Evolutionary conservation across 2,113 vertebrate genomes (phyloP).

Genomic region (Ondatra zibethicus): DNA sequence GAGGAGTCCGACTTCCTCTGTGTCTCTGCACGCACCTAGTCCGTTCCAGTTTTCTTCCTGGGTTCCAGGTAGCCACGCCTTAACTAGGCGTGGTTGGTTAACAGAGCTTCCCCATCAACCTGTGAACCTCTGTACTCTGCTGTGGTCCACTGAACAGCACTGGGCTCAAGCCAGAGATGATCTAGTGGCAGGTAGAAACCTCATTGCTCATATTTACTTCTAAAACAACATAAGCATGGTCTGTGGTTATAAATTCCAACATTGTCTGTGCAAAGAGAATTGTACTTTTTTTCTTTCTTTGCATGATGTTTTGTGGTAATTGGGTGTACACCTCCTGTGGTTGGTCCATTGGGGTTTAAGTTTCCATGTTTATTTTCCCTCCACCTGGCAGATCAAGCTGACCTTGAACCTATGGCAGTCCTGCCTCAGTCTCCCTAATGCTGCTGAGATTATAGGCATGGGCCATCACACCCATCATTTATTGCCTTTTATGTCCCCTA

Average conservation of each 20-base stretch:
- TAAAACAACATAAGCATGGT: neutral
- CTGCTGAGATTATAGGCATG: neutral
- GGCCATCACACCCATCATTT: too few species aligned
- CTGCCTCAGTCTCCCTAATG: neutral
- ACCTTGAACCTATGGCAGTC: neutral
- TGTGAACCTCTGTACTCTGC: neutral
- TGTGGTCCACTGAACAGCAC: neutral
- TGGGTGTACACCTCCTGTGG: rapidly evolving
- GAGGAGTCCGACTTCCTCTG: too few species aligned
- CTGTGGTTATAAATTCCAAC: neutral
- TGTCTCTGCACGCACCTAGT: too few species aligned
- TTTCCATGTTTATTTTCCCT: constrained; percentile 1
- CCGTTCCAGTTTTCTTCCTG: too few species aligned
- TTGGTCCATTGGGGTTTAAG: constrained; percentile 2
- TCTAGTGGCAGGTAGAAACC: neutral
- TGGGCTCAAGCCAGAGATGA: neutral
- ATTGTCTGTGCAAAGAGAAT: neutral
- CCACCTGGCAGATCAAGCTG: neutral
- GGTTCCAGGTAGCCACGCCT: too few species aligned
- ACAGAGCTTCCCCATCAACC: too few species aligned
- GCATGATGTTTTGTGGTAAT: neutral
- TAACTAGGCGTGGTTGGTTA: too few species aligned
- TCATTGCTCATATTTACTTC: constrained; percentile 20
- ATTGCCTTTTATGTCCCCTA: neutral
- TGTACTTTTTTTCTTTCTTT: neutral